Evolutionary conservation across 2,888 invertebrate species (phyloP).

Genomic region (Neoscelio sp.): DNA sequence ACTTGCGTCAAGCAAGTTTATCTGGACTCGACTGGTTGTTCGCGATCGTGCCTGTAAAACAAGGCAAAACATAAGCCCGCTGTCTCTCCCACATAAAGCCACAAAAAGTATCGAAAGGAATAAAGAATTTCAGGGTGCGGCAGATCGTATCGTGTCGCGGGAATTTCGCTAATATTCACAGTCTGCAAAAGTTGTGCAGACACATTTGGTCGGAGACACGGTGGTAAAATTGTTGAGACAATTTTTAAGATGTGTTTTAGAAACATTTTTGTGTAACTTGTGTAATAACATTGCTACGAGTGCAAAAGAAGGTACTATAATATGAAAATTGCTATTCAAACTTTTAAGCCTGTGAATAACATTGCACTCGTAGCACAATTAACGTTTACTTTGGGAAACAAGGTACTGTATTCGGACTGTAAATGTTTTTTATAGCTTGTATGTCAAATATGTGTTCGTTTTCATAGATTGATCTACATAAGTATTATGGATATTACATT

Average conservation of each 20-base stretch:
- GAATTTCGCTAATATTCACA: conserved; percentile 64
- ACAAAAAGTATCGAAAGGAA: conserved; percentile 59
- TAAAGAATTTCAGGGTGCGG: conserved; percentile 64
- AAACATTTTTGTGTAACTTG: conserved; percentile 2
- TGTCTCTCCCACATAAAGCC: conserved; percentile 59
- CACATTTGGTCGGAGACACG: conserved; percentile 20
- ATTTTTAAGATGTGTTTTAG: conserved; percentile 43
- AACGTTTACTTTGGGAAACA: no score
- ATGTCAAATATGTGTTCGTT: no score
- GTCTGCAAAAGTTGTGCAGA: conserved; percentile 29
- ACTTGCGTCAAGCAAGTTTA: conserved; percentile 47
- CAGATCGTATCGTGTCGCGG: conserved; percentile 64
- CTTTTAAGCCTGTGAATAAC: no score
- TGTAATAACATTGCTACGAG: no score
- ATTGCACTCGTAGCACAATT: no score
- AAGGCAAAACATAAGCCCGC: conserved; percentile 30
- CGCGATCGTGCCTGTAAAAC: conserved; percentile 13
- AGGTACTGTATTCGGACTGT: no score
- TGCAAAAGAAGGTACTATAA: no score
- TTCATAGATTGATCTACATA: no score
- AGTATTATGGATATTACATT: no score
- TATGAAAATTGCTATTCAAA: no score
- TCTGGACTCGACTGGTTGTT: conserved; percentile 8
- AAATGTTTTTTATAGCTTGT: no score
- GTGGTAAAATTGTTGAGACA: conserved; percentile 3